Evolutionary conservation across 2,888 invertebrate species (phyloP), one percentile per base, ranked within the genome.

Genomic region (Eumacrocentrus americanus): DNA sequence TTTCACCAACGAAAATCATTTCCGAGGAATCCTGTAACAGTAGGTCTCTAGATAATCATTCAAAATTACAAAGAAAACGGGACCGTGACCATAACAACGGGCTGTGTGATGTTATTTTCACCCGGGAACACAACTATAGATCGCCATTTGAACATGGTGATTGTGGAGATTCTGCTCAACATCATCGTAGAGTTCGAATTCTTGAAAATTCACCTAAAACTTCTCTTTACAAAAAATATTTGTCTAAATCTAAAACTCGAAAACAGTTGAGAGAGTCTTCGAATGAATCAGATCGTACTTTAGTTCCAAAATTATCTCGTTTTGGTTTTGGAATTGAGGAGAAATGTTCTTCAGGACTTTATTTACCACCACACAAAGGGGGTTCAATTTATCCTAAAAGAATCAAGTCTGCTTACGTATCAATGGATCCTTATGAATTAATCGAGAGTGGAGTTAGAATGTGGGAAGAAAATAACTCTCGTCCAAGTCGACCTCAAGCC

Each of bases 241-340:
- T 63, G 7, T 61, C 59, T 20, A 59, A 61, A 14, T 22, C 9
- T 1, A 38, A 20, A 12, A 2, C 6, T 12, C 16, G 0, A 29
- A 42, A 46, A 38, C 35, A 34, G n/a, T 47, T 11, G 4, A 16
- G 22, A 20, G n/a, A 16, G 2, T 62, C 60, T 7, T 62, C 64
- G 7, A n/a, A 23, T 16, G 46, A 46, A 11, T 52, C 52, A 2
- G 29, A 18, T 47, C 20, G 20, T 25, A 22, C 37, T 16, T 6
- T 67, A 0, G 57, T 66, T 2, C 64, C 67, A 6, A 72, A 73
- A 64, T 61, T 76, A 56, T 75, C 77, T 5, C 76, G 84, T 38
- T 84, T 85, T 65, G 83, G 82, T 1, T 72, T 75, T 11, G 84
- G 83, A 0, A 69, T 84, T 1, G 67, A 77, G 0, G 84, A 85